Evolutionary conservation across 2,888 invertebrate genomes (phyloP), one percentile per base, ranked within the genome.

Genomic region (Ceramica pisi): DNA sequence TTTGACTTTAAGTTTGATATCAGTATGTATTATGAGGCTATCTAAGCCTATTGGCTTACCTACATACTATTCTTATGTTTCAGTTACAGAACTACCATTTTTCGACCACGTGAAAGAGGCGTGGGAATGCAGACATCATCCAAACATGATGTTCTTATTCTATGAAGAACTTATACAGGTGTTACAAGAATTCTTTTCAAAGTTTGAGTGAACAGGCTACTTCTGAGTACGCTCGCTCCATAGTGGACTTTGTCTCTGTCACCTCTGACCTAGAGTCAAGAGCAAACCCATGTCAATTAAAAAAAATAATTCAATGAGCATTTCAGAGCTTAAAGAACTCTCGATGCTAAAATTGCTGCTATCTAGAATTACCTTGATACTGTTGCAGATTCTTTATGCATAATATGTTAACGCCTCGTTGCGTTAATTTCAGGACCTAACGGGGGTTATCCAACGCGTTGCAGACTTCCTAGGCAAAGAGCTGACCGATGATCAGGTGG

Each of bases 31-130:
- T 38, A 12, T 41, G 41, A 12, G 12, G 41, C 9, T 38, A 38
- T 38, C 38, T 38, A 10, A 38, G 31, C 31, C 31, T 31, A 10
- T 38, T 1, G 10, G 3, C 9, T 31, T 55, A 55, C 55, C 12
- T 35, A 35, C n/a, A n/a, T n/a, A 35, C 6, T n/a, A 19, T 55
- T 35, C 31, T 35, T 56, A 35, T 35, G n/a, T 38, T 21, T 38
- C 26, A 74, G 78, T 73, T 21, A 67, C 44, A 1, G 44, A 38
- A 12, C 94, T 97, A 55, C 98, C 98, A 0, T 98, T 97, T 86
- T 98, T 97, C 96, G 96, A 97, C 60, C 98, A 98, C 86, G 89
- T 98, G 0, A 96, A 97, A 84, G 98, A 98, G 93, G 98, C 97
- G 0, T 97, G 97, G 97, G 92, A 94, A 0, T 87, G 96, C 44